Evolutionary conservation across 2,888 invertebrate species (phyloP).

Genomic region (Saturnia pavonia): DNA sequence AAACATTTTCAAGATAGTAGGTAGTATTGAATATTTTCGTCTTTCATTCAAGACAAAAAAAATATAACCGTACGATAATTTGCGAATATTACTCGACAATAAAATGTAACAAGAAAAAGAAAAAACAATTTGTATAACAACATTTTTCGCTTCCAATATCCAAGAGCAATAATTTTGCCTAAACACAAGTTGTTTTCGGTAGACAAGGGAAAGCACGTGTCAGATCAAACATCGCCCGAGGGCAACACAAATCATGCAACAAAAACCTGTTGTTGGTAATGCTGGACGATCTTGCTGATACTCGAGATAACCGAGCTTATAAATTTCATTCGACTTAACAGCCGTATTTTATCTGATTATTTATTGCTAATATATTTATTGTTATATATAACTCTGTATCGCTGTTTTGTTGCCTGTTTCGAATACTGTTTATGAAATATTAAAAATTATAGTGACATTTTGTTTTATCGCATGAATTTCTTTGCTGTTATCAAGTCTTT

Average conservation of each 20-base stretch:
- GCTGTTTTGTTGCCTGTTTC: neutral
- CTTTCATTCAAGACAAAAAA: neutral
- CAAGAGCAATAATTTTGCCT: conserved; percentile 63
- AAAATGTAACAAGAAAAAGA: conserved; percentile 13
- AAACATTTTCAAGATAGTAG: too few relatives aligned
- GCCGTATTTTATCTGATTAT: conserved; percentile 73
- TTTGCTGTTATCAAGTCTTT: too few relatives aligned
- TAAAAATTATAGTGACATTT: neutral
- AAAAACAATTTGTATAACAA: conserved; percentile 12
- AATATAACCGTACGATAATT: neutral
- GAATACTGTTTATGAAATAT: neutral
- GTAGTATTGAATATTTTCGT: too few relatives aligned
- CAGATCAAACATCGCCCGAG: conserved; percentile 71
- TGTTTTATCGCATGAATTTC: neutral
- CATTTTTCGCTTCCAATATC: conserved; percentile 36
- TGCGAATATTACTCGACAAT: neutral
- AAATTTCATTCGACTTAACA: conserved; percentile 75
- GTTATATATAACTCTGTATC: conserved; percentile 42
- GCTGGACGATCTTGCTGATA: conserved; percentile 64
- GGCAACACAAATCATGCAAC: conserved; percentile 76
- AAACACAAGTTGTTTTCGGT: conserved; percentile 67
- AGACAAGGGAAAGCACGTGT: conserved; percentile 66
- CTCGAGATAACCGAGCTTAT: conserved; percentile 69
- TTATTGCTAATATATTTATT: conserved; percentile 63
- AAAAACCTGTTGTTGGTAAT: conserved; percentile 79